These are phyloP conservation scores for Platysternon megacephalum DNA, from an alignment of 2,113 vertebrate species.

Conservation along the genomic window DNA sequence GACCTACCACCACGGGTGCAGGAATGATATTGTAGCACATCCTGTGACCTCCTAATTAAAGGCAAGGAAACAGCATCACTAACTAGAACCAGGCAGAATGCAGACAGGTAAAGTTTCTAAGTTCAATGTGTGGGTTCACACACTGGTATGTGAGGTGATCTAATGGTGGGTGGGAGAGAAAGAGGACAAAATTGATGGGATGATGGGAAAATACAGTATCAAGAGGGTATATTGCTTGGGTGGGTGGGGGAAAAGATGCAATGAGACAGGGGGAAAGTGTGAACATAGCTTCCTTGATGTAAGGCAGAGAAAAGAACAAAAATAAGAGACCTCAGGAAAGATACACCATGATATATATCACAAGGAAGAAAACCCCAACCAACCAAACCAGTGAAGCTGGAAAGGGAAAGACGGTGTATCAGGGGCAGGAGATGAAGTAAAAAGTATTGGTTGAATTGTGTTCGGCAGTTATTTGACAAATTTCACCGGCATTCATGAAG, in stretches of 20 bases:
- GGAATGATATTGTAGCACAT: too few species aligned
- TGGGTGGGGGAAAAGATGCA: background rate
- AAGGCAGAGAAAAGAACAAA: background rate
- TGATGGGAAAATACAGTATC: background rate
- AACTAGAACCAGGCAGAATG: background rate
- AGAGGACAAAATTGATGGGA: background rate
- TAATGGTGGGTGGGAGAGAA: background rate
- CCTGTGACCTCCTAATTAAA: background rate
- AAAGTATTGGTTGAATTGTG: background rate
- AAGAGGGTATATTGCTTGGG: background rate
- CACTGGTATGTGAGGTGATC: background rate
- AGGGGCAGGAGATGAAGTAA: rapidly evolving
- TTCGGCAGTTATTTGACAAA: background rate
- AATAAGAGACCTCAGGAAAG: background rate
- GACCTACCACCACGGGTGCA: too few species aligned
- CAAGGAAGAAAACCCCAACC: background rate
- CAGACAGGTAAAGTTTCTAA: background rate
- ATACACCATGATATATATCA: background rate
- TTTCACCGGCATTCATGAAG: background rate
- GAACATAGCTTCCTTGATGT: too few species aligned
- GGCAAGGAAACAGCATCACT: background rate
- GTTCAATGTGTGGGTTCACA: background rate
- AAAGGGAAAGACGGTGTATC: background rate
- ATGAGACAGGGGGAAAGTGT: rapidly evolving
- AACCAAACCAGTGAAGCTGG: background rate